A percentile compares a stretch with the other conserved stretches of the same genome.
phyloP scores from a whole-genome alignment of 1,140 invertebrate genomes.

The Akabosia matsudoensis region DNA sequence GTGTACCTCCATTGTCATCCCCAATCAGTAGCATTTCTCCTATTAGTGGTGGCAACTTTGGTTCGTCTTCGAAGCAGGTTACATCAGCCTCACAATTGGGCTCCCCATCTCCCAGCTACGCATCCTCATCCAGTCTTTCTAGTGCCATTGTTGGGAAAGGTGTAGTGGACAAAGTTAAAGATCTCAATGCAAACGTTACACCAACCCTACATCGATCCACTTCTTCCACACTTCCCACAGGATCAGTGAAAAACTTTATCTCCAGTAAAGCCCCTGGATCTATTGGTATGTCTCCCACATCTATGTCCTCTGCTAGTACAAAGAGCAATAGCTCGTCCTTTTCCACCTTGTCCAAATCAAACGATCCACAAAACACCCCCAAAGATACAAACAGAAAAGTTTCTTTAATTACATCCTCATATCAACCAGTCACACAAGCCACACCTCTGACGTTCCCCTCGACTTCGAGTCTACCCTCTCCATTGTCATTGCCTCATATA shows the following conservation, averaged over 20 bases:
- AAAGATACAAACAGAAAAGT: not conserved
- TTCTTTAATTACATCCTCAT: not conserved
- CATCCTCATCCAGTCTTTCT: not conserved
- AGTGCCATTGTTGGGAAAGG: constrained; percentile 20
- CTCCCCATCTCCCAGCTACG: not conserved
- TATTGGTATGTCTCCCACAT: too few species aligned
- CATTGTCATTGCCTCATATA: not conserved
- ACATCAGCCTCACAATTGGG: not conserved
- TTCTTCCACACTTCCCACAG: constrained; percentile 38
- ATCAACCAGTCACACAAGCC: constrained; percentile 20
- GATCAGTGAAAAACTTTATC: not conserved
- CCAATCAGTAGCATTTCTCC: constrained; percentile 2
- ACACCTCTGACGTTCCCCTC: not conserved
- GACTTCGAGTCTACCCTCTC: not conserved
- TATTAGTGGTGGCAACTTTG: not conserved
- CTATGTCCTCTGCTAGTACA: constrained; percentile 48
- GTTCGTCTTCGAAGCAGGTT: not conserved
- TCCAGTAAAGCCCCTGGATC: too few species aligned
- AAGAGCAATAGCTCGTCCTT: constrained; percentile 33
- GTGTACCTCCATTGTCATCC: not conserved
- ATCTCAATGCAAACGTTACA: constrained; percentile 18
- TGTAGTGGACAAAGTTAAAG: not conserved
- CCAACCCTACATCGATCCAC: constrained; percentile 33
- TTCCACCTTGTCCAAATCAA: constrained; percentile 6
- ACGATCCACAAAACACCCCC: not conserved